Percentiles rank a stretch among this genome's conserved stretches.
Evolutionary conservation across 64 coral and sea anemone genomes (phyloP).

Genomic region (Acropora tenuis): DNA sequence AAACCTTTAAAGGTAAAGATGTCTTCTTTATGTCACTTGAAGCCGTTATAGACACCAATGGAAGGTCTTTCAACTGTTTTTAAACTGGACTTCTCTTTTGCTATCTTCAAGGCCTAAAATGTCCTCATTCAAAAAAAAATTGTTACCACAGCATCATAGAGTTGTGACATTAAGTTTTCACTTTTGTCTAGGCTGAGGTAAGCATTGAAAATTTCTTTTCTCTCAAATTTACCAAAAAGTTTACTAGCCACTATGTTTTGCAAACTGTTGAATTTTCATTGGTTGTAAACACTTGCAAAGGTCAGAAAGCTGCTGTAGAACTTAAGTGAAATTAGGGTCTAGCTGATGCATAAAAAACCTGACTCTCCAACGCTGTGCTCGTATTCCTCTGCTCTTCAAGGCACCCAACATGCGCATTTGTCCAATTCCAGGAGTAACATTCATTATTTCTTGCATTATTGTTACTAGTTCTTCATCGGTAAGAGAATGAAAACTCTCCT

Average conservation of each 20-base stretch:
- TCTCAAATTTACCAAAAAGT: no score
- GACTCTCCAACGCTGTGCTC: constrained; percentile 54
- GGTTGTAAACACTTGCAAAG: no score
- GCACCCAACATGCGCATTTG: constrained; percentile 40
- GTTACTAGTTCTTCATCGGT: constrained; percentile 25
- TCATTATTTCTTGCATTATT: constrained; percentile 67
- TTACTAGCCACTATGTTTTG: no score
- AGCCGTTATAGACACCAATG: constrained; percentile 20
- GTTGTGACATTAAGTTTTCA: no score
- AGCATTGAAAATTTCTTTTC: no score
- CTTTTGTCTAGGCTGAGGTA: no score
- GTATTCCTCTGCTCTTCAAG: constrained; percentile 55
- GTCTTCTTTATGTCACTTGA: constrained; percentile 32
- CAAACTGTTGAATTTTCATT: no score
- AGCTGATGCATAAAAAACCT: constrained; percentile 4
- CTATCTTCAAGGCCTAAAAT: constrained; percentile 16
- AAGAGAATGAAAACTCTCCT: background rate
- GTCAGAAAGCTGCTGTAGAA: no score
- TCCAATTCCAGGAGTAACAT: constrained; percentile 32
- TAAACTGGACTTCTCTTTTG: constrained; percentile 7
- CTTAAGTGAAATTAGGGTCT: constrained; percentile 49
- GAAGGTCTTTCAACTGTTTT: constrained; percentile 34
- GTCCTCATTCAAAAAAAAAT: no score
- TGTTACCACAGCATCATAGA: no score
- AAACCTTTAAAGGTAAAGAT: constrained; percentile 36